These are phyloP conservation scores for Leguminivora glycinivorella DNA, from an alignment of 1,140 invertebrate genomes.

Conservation along the genomic window DNA sequence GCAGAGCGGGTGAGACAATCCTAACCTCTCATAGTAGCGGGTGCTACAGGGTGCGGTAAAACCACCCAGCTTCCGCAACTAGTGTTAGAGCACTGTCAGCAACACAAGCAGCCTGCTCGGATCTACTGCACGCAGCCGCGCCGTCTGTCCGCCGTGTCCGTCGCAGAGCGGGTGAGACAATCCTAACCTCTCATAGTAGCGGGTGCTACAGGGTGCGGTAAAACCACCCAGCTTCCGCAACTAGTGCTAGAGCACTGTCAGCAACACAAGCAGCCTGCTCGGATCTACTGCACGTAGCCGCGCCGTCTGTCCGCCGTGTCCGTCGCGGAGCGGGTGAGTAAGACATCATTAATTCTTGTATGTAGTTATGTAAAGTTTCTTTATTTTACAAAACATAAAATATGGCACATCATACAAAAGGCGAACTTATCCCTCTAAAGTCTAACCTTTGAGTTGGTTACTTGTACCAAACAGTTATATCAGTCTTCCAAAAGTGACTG, in stretches of 20 bases:
- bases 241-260: constrained; percentile 91
- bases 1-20: constrained; percentile 84
- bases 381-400: no score
- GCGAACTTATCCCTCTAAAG: no score
- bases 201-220: no score
- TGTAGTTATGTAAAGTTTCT: no score
- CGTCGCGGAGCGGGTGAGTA: constrained; percentile 86
- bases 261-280: constrained; percentile 83
- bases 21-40: no score
- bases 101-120: constrained; percentile 84
- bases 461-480: no score
- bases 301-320: constrained; percentile 93
- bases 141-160: constrained; percentile 92
- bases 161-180: constrained; percentile 85
- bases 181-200: no score
- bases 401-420: no score
- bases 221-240: constrained; percentile 94
- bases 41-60: no score
- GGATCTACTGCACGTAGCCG: constrained; percentile 96
- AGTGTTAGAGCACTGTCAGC: constrained; percentile 88
- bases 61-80: constrained; percentile 95
- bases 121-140: constrained; percentile 97
- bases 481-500: no score
- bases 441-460: no score
- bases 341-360: no score